Percentiles rank a stretch among this genome's conserved stretches.
phyloP scores from a whole-genome alignment of 1,140 invertebrate species.

The Piezodorus guildinii region DNA sequence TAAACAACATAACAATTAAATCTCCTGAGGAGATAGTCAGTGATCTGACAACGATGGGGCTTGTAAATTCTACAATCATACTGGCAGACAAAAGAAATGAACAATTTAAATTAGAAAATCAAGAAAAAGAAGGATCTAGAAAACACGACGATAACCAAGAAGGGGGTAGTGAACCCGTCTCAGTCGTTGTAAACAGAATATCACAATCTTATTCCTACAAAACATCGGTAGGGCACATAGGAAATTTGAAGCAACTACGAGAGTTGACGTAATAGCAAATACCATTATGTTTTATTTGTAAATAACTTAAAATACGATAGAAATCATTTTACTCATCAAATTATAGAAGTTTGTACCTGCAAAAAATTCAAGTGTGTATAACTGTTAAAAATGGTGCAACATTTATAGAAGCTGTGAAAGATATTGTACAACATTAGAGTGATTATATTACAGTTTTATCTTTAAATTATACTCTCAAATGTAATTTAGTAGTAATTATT shows the following conservation, averaged over 20 bases:
- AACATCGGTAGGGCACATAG: slow-evolving; percentile 22
- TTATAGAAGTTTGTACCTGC: no score
- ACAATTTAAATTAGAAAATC: slow-evolving; percentile 1
- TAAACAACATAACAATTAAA: slow-evolving; percentile 10
- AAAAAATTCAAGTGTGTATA: no score
- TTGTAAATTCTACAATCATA: not conserved
- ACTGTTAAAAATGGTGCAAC: no score
- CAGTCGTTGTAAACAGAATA: slow-evolving; percentile 23
- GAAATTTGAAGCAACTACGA: slow-evolving; percentile 12
- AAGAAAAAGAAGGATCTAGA: not conserved
- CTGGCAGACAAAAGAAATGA: not conserved
- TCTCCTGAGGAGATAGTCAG: slow-evolving; percentile 23
- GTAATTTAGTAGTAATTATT: not conserved
- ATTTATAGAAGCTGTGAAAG: no score
- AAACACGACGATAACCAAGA: slow-evolving; percentile 13
- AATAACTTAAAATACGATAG: no score
- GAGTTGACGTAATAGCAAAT: not conserved
- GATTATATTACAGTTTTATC: no score
- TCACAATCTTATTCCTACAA: slow-evolving; percentile 25
- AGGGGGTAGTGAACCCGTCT: slow-evolving; percentile 20
- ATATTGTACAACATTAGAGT: no score
- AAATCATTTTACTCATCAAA: no score
- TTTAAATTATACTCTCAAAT: not conserved
- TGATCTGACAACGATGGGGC: slow-evolving; percentile 16
- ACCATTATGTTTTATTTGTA: no score